Base-by-base conservation (phyloP, 1,140 invertebrate species). In the Drosophila tropicalis region DNA sequence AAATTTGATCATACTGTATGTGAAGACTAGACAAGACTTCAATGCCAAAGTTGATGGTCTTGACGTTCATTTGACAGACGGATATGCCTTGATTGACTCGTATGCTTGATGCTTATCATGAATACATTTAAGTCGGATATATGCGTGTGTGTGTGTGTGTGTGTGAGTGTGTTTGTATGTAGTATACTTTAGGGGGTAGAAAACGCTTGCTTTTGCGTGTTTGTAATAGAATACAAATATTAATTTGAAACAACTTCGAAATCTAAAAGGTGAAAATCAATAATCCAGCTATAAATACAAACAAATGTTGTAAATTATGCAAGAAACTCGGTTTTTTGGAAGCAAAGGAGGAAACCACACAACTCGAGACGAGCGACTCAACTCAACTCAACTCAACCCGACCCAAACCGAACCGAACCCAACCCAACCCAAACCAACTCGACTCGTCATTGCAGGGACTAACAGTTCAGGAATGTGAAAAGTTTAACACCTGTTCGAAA, bases 231-330 rank as follows among this genome's bases (percentile, higher is more conserved):
- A 55, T 32, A 32, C 29, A 19, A 63, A 61, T 60, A 81, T 66
- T 70, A 76, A 76, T 74, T 80, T 70, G 34, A 69, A 80, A 76
- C 32, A 67, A 69, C 34, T 72, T 89, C 63, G 55, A 82, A 82
- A 76, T 73, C 77, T 64, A 29, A 72, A 72, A 71, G 72, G 76
- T 66, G 36, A 77, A 87, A 87, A 87, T 87, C 83, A 80, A 87
- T 87, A 87, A 71, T 80, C 77, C 56, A 80, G 63, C 76, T 72
- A 89, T 79, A 86, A 83, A 87, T 87, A 86, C 67, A 29, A 83
- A 62, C 41, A 54, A 47, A 19, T 65, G 64, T 58, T 78, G 19
- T 81, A 72, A 85, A 81, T 81, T 72, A 84, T 81, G 70, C 81
- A 80, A 58, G 55, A 15, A 65, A 41, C n/a, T 17, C 25, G 25